Evolutionary conservation across 2,113 vertebrate species (phyloP).

Genomic region (Antechinus flavipes): DNA sequence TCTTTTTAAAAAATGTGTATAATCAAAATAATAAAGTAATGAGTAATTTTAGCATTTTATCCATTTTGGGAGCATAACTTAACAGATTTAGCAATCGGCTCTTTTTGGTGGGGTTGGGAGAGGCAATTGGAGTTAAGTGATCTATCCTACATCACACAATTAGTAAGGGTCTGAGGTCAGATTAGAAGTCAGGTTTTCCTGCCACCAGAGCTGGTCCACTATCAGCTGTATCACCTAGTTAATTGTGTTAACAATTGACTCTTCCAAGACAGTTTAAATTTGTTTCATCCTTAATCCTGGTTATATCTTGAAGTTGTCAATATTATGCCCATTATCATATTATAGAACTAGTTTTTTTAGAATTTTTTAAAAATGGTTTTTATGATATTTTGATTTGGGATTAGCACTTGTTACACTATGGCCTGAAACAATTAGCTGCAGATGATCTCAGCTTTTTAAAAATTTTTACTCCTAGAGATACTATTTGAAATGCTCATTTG

Average conservation of each 20-base stretch:
- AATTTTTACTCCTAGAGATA: slow-evolving; percentile 76
- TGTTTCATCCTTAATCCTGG: background rate
- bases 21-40: background rate
- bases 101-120: background rate
- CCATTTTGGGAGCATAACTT: background rate
- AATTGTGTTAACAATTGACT: background rate
- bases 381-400: slow-evolving; percentile 31
- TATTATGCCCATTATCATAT: background rate
- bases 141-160: background rate
- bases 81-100: background rate
- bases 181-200: background rate
- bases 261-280: background rate
- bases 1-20: background rate
- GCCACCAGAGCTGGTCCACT: background rate
- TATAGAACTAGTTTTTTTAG: background rate
- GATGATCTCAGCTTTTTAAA: slow-evolving; percentile 66
- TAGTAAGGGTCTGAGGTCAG: background rate
- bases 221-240: background rate
- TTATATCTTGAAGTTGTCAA: background rate
- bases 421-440: slow-evolving; percentile 76
- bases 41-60: background rate
- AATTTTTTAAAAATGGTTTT: slow-evolving; percentile 34
- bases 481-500: slow-evolving; percentile 68
- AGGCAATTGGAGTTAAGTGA: background rate
- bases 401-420: slow-evolving; percentile 62